A percentile compares a stretch with the other conserved stretches of the same genome.
Conservation (phyloP, 1,140 invertebrate species). For the Chionoecetes opilio region DNA sequence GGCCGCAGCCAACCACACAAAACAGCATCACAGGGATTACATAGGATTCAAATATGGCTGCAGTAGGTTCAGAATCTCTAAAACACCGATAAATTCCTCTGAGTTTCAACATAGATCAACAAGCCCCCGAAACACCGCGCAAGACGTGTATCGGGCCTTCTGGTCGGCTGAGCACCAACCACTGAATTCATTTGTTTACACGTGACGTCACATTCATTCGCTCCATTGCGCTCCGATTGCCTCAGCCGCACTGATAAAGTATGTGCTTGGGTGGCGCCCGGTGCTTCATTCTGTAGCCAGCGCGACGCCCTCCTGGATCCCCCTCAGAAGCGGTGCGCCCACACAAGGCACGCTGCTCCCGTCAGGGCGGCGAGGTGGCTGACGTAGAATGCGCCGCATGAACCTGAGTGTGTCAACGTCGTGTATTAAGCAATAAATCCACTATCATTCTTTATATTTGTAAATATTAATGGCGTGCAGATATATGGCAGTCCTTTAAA, state of each 20-base stretch:
- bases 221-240: not conserved
- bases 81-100: conserved; percentile 27
- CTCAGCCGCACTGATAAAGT: conserved; percentile 19
- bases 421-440: not conserved
- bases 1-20: not conserved
- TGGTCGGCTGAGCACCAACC: not conserved
- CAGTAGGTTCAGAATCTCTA: conserved; percentile 28
- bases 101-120: conserved; percentile 19
- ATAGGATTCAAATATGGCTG: conserved; percentile 28
- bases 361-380: not conserved
- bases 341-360: not conserved
- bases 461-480: too few species aligned
- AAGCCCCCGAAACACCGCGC: not conserved
- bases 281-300: not conserved
- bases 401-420: not conserved
- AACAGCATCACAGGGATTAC: not conserved
- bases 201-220: conserved; percentile 17
- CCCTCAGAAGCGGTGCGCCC: conserved; percentile 47
- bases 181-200: conserved; percentile 37
- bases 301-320: not conserved
- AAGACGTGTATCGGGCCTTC: not conserved
- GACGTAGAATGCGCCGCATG: not conserved
- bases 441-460: not conserved
- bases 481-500: too few species aligned
- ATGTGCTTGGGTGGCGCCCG: not conserved